Evolutionary conservation across 2,113 vertebrate genomes (phyloP).

Genomic region (Rattus norvegicus): GRCr8 NC_086019.1:225103501-225104000

Average conservation of each 20-base stretch:
- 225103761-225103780: not conserved
- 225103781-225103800: not conserved
- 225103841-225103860: not conserved
- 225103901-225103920: not conserved
- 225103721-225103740: not conserved
- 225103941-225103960: not conserved
- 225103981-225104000: not conserved
- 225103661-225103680: not conserved
- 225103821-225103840: not conserved
- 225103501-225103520: not conserved
- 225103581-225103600: not conserved
- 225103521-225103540: not conserved
- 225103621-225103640: not conserved
- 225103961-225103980: not conserved
- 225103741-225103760: not conserved
- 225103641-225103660: not conserved
- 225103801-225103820: not conserved
- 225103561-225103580: not conserved
- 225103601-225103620: not conserved
- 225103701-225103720: not conserved
- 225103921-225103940: not conserved
- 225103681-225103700: not conserved
- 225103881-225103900: not conserved
- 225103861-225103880: not conserved
- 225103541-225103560: not conserved